These are phyloP conservation scores for Colostygia pectinataria DNA, from an alignment of 2,888 invertebrate genomes.

Conservation along the genomic window DNA sequence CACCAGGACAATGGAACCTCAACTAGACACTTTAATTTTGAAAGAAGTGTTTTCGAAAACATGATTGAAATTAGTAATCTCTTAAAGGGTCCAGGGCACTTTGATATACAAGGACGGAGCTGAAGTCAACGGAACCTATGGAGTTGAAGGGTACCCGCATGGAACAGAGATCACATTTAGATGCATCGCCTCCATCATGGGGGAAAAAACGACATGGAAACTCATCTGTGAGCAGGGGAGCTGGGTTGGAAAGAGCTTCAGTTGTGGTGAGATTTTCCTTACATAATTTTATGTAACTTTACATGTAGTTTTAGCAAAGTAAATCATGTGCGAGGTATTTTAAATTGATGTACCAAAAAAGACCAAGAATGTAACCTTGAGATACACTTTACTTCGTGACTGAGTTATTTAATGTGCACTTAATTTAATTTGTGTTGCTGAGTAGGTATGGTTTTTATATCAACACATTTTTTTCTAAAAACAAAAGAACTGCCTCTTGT, in stretches of 20 bases:
- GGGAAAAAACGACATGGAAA: constrained; percentile 92
- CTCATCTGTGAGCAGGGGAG: constrained; percentile 92
- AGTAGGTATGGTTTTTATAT: too few relatives aligned
- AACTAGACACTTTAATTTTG: constrained; percentile 2
- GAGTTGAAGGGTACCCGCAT: constrained; percentile 87
- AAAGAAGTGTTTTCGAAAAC: constrained; percentile 6
- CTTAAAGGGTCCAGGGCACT: constrained; percentile 88
- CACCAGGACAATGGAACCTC: constrained; percentile 4
- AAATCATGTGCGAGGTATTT: too few relatives aligned
- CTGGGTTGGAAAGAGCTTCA: constrained; percentile 92
- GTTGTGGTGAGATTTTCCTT: constrained; percentile 87
- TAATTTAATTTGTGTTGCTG: too few relatives aligned
- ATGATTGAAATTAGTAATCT: constrained; percentile 23
- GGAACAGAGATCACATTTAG: constrained; percentile 92
- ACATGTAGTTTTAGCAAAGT: too few relatives aligned
- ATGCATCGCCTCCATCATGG: constrained; percentile 91
- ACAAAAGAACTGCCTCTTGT: too few relatives aligned
- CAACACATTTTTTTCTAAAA: too few relatives aligned
- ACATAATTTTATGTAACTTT: too few relatives aligned
- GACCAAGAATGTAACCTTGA: not conserved
- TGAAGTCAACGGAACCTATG: constrained; percentile 85
- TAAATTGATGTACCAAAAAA: too few relatives aligned
- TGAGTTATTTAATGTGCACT: too few relatives aligned
- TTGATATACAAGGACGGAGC: constrained; percentile 89
- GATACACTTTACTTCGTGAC: not conserved